Conservation (phyloP, 1,140 invertebrate species). For the Euwallacea similis region DNA sequence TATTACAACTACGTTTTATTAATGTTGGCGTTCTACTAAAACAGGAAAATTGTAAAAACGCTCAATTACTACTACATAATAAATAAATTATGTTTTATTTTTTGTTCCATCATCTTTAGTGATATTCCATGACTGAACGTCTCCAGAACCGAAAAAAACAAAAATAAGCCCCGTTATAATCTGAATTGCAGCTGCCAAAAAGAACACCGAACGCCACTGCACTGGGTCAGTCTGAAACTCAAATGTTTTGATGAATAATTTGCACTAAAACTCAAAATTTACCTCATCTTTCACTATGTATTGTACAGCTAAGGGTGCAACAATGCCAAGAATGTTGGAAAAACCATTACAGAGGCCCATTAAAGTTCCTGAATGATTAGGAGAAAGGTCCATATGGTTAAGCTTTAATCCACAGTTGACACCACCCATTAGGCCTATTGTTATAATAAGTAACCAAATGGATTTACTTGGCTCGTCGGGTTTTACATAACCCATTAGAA, state of each 20-base stretch:
- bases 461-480: constrained; percentile 51
- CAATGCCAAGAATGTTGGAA: constrained; percentile 68
- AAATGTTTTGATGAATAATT: neutral
- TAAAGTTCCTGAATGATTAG: constrained; percentile 68
- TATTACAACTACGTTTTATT: too few relatives aligned
- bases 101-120: constrained; percentile 2
- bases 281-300: constrained; percentile 61
- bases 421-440: constrained; percentile 74
- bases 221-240: constrained; percentile 15
- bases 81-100: neutral
- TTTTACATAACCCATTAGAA: constrained; percentile 56
- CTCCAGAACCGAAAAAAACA: constrained; percentile 54
- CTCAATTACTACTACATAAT: too few relatives aligned
- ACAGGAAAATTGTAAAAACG: too few relatives aligned
- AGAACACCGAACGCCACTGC: constrained; percentile 63
- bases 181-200: constrained; percentile 58
- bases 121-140: constrained; percentile 55
- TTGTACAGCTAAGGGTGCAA: constrained; percentile 61
- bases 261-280: constrained; percentile 35
- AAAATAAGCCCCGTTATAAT: constrained; percentile 57
- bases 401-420: constrained; percentile 67
- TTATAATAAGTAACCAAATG: constrained; percentile 63
- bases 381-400: constrained; percentile 73
- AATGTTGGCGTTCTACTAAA: too few relatives aligned
- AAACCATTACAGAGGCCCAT: constrained; percentile 77